A percentile compares a stretch with the other conserved stretches of the same genome.
These are phyloP conservation scores for Andrena flavipes DNA, from an alignment of 2,888 invertebrate species.

Conservation along the genomic window DNA sequence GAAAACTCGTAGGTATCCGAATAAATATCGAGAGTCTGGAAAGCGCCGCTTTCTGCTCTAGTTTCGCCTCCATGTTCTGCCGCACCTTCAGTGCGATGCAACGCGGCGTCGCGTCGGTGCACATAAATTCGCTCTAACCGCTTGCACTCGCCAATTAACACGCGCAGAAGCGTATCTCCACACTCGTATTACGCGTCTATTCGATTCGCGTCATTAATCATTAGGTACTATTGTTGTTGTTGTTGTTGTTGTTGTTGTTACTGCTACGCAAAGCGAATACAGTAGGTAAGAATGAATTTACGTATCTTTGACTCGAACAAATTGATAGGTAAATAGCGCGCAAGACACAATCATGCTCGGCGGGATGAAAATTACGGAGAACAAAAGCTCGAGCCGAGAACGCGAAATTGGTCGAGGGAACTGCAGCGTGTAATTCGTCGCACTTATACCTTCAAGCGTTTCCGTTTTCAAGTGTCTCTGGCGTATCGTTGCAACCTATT, in stretches of 20 bases:
- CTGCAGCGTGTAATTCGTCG: constrained; percentile 23
- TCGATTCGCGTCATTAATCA: not conserved
- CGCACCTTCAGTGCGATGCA: not conserved
- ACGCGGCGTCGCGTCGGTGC: too few species aligned
- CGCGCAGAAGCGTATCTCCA: too few species aligned
- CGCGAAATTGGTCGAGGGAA: not conserved
- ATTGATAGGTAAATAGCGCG: constrained; percentile 39
- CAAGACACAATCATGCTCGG: not conserved
- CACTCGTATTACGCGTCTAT: not conserved
- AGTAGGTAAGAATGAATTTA: constrained; percentile 33
- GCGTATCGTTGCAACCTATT: not conserved
- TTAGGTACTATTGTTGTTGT: not conserved
- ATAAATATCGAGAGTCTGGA: constrained; percentile 25
- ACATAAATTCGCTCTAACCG: not conserved
- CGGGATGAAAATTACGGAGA: constrained; percentile 22
- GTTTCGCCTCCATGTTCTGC: constrained; percentile 31
- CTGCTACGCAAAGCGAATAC: not conserved
- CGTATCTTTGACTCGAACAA: constrained; percentile 32
- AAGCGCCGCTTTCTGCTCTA: constrained; percentile 17
- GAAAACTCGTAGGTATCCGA: constrained; percentile 5
- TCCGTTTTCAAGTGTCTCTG: constrained; percentile 16
- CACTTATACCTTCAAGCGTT: constrained; percentile 13
- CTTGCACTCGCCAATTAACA: not conserved
- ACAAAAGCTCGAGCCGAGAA: not conserved
- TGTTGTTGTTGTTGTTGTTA: not conserved